Base-by-base conservation (phyloP, 2,888 invertebrate species). In the Drosophila mercatorum region DNA sequence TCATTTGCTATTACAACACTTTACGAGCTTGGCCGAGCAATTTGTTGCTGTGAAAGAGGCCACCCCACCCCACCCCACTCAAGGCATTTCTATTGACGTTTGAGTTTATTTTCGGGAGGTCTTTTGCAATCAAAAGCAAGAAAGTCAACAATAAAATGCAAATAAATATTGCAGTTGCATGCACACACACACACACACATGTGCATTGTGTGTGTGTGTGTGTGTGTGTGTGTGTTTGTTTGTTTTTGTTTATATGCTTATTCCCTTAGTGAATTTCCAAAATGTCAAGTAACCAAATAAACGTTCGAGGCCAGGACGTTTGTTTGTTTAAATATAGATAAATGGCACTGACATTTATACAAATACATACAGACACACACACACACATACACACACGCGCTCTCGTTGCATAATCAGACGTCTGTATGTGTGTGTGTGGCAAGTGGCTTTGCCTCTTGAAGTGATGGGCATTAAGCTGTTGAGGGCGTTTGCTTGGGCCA, bases 311-410 rank as follows among this genome's bases (percentile, higher is more conserved):
- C 61, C 78, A 80, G 78, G 52, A 71, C 68, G 58, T 78, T 75
- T 76, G 78, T 81, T 87, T 84, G 82, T 70, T 87, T 87, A 84
- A 85, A 87, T 77, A 81, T 84, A 86, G 88, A 89, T 89, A 85
- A 85, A 85, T 75, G 81, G 85, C 68, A 84, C 60, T 79, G 84
- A 84, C 84, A 87, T 79, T 75, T 79, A 81, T 61, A 63, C 51
- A 75, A 57, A 75, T 43, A 65, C 17, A 66, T 41, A 52, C 52
- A 53, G 52, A 59, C 22, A 57, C 55, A 59, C 36, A 58, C 49
- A 41, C 51, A 51, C 51, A 57, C 40, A 17, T n/a, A n/a, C n/a
- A n/a, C n/a, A n/a, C n/a, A n/a, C n/a, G 43, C 34, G 70, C 22
- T 34, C 22, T 31, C 43, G 47, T 75, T 56, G 77, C 63, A 78